These are phyloP conservation scores for Alces alces DNA, from an alignment of 2,113 vertebrate species.

Conservation along the genomic window DNA sequence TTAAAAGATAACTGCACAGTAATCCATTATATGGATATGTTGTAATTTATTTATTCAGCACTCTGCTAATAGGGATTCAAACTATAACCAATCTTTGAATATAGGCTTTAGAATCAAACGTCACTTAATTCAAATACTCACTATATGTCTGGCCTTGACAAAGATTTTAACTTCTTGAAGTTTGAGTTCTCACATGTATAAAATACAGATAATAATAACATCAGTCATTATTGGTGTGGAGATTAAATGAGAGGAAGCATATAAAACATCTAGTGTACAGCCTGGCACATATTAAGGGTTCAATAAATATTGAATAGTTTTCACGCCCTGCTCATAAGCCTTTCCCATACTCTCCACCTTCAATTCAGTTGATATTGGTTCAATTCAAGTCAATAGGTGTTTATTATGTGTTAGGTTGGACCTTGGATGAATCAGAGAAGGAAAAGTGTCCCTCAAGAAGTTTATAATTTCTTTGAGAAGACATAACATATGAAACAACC, in stretches of 20 bases:
- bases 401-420: background rate
- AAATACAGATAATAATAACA: constrained; percentile 17
- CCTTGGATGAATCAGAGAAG: background rate
- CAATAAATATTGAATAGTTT: background rate
- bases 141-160: background rate
- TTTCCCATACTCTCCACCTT: background rate
- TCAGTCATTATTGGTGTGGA: background rate
- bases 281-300: background rate
- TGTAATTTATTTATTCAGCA: constrained; percentile 28
- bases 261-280: background rate
- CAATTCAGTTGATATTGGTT: background rate
- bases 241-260: constrained; percentile 22
- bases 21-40: background rate
- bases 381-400: background rate
- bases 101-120: constrained; percentile 26
- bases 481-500: background rate
- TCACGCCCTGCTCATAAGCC: background rate
- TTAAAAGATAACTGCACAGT: background rate
- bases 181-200: constrained; percentile 25
- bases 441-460: background rate
- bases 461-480: constrained; percentile 42
- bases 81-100: constrained; percentile 26
- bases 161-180: constrained; percentile 21
- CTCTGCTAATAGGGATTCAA: constrained; percentile 29
- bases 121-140: background rate